Evolutionary conservation across 2,797 vertebrate species (phyloP), one percentile per base, ranked within the genome.

Genomic region (Amblyopsis hoosieri): DNA sequence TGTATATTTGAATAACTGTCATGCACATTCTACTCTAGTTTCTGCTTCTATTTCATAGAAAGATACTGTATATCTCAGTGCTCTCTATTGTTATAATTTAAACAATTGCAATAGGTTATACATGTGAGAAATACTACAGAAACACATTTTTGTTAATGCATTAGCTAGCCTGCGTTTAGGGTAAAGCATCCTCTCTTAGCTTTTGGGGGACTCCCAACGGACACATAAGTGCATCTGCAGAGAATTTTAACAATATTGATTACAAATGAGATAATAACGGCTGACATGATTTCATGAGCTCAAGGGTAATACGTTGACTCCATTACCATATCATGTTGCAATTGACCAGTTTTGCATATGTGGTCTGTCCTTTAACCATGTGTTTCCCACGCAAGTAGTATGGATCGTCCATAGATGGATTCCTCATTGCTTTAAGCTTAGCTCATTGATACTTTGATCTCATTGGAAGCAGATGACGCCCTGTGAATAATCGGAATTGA

Each of bases 401-500:
- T 83, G 57, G 78, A 79, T 85, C 73, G 69, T 12, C 47, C 66
- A 64, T 67, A 64, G 73, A 79, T 67, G 65, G 64, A 69, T 79
- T 69, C 70, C 64, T 42, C 61, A 64, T 67, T 74, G 69, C 68
- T 67, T 64, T 64, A 62, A 29, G 79, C 67, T 79, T 75, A 71
- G 80, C 74, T 76, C 82, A 85, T 75, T 74, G 85, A 88, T 45
- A 72, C 68, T 75, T 84, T 89, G 85, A 87, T 89, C 86, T 74
- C 75, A 64, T 9, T 74, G 84, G 75, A 81, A 88, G 78, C 78
- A 4, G 54, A 84, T 87, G 82, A 87, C 63, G 69, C 82, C 75
- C 75, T 83, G 64, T 78, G 83, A 86, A 89, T 91, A 90, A 89
- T 88, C 81, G 85, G 80, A 54, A 92, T 91, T 62, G 89, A 92